These are phyloP conservation scores for Typhlichthys eigenmanni DNA, from an alignment of 2,797 vertebrate genomes.

Conservation along the genomic window DNA sequence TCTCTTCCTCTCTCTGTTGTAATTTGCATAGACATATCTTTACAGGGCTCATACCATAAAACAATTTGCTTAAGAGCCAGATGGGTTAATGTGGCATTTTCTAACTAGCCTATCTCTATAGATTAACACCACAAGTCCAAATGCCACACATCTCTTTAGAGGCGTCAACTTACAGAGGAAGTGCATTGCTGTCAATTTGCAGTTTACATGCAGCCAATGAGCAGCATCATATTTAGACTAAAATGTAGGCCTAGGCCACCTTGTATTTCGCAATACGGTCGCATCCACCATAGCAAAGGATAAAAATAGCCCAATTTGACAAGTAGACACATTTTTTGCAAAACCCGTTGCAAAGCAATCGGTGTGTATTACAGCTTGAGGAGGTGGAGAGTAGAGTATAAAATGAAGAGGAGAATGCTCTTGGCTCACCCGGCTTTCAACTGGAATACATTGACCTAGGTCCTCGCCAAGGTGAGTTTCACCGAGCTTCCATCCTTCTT, in stretches of 20 bases:
- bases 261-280: slow-evolving; percentile 44
- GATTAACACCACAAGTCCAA: background rate
- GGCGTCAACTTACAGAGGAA: slow-evolving; percentile 23
- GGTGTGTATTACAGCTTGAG: slow-evolving; percentile 54
- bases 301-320: slow-evolving; percentile 67
- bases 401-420: slow-evolving; percentile 21
- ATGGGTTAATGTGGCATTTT: background rate
- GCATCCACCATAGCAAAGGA: slow-evolving; percentile 43
- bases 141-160: background rate
- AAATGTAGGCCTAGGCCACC: slow-evolving; percentile 26
- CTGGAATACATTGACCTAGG: slow-evolving; percentile 37
- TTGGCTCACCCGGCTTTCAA: slow-evolving; percentile 36
- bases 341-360: slow-evolving; percentile 51
- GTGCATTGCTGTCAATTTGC: slow-evolving; percentile 28
- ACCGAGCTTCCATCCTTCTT: slow-evolving; percentile 1
- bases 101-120: background rate
- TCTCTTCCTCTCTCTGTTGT: too few species aligned
- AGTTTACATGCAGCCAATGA: slow-evolving; percentile 13
- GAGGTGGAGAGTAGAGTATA: slow-evolving; percentile 44
- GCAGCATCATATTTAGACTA: background rate
- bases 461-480: slow-evolving; percentile 54
- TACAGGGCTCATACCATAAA: too few species aligned
- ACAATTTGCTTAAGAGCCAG: too few species aligned
- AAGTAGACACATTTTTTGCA: slow-evolving; percentile 65
- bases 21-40: too few species aligned